phyloP scores from a whole-genome alignment of 2,888 invertebrate species.

The Neria commutata region DNA sequence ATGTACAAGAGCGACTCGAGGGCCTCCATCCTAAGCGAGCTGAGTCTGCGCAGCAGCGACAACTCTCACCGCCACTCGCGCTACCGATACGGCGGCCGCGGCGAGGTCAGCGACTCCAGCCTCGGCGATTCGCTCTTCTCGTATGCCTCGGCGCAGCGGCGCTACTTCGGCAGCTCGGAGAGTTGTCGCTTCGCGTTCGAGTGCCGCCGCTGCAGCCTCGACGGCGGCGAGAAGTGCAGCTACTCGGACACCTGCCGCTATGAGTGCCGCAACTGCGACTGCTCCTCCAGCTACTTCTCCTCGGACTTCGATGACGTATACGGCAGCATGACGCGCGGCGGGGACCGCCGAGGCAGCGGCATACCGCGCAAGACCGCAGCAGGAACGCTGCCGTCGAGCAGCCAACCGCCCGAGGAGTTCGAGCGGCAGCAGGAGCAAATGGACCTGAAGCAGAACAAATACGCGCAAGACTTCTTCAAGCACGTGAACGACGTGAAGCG shows the following conservation, averaged over 20 bases:
- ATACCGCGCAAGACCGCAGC: conserved; percentile 55
- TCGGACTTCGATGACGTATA: conserved; percentile 62
- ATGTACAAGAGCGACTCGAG: conserved; percentile 62
- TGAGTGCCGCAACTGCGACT: conserved; percentile 61
- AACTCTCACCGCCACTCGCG: conserved; percentile 49
- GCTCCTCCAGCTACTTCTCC: conserved; percentile 61
- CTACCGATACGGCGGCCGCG: conserved; percentile 40
- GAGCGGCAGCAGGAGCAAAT: conserved; percentile 39
- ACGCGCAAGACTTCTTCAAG: conserved; percentile 62
- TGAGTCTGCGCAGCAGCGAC: conserved; percentile 59
- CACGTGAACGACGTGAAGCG: conserved; percentile 62
- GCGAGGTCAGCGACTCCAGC: conserved; percentile 55
- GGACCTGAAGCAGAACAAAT: conserved; percentile 59
- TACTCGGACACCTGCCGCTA: conserved; percentile 61
- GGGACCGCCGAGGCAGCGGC: conserved; percentile 39
- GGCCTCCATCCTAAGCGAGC: conserved; percentile 60
- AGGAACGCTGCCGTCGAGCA: conserved; percentile 48
- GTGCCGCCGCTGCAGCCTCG: conserved; percentile 60
- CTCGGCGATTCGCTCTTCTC: conserved; percentile 54
- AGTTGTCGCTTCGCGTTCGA: conserved; percentile 61
- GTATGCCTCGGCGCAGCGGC: conserved; percentile 49
- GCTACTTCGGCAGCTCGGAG: conserved; percentile 61
- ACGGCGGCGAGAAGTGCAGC: conserved; percentile 58
- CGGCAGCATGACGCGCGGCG: conserved; percentile 36
- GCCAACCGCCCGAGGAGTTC: conserved; percentile 24